A percentile compares a stretch with the other conserved stretches of the same genome.
These are phyloP conservation scores for Sitta europaea DNA, from an alignment of 2,113 vertebrate genomes.

Conservation along the genomic window DNA sequence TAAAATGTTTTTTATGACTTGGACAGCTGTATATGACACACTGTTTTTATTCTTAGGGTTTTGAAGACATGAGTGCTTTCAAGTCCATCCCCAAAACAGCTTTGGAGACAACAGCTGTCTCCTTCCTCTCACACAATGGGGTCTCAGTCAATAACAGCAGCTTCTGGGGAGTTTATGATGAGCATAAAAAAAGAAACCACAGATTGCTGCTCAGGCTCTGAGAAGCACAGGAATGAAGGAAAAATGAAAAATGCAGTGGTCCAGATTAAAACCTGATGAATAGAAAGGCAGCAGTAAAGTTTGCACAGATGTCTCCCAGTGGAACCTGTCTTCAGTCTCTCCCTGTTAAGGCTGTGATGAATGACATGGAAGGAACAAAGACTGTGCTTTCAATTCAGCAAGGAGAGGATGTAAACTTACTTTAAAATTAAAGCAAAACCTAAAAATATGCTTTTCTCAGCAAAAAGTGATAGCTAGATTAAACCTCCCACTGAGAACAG, in stretches of 20 bases:
- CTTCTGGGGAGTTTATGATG: background rate
- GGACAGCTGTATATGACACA: background rate
- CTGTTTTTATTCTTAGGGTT: background rate
- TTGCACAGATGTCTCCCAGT: conserved; percentile 26
- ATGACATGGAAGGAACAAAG: background rate
- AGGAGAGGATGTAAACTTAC: background rate
- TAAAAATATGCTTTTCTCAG: conserved; percentile 18
- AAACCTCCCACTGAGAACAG: conserved; percentile 1
- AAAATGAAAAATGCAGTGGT: background rate
- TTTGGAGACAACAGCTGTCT: background rate
- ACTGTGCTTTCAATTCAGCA: background rate
- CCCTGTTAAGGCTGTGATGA: background rate
- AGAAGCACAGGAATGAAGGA: background rate
- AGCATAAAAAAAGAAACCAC: background rate
- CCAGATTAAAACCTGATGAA: background rate
- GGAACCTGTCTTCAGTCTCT: background rate
- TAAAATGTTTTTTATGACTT: background rate
- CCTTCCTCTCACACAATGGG: background rate
- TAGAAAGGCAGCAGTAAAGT: background rate
- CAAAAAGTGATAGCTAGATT: conserved; percentile 22
- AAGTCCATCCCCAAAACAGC: background rate
- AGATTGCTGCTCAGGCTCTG: background rate
- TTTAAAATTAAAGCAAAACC: conserved; percentile 5
- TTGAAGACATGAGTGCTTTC: background rate
- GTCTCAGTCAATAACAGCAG: background rate